Evolutionary conservation across 2,888 invertebrate species (phyloP).

Genomic region (Mythimna pallens): DNA sequence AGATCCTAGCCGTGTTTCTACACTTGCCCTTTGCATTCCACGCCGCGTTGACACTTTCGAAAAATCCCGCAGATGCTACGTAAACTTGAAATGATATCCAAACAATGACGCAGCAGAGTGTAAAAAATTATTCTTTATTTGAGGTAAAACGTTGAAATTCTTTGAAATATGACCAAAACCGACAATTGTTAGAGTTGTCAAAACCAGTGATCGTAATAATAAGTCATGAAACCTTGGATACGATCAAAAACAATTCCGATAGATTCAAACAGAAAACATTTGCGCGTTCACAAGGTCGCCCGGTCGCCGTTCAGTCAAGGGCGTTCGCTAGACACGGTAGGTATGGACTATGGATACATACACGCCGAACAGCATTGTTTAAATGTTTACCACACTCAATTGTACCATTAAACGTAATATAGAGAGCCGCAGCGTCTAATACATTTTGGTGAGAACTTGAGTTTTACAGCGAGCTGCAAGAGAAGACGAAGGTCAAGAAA

Average conservation of each 20-base stretch:
- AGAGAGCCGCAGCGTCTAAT: conserved; percentile 50
- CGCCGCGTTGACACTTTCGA: too few relatives aligned
- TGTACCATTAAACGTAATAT: conserved; percentile 49
- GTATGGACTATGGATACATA: conserved; percentile 70
- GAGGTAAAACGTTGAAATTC: conserved; percentile 7
- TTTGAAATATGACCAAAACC: conserved; percentile 35
- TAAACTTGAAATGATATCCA: conserved; percentile 6
- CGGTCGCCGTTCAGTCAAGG: conserved; percentile 89
- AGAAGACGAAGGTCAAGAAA: conserved; percentile 80
- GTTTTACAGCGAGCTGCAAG: conserved; percentile 59
- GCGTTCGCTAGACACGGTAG: conserved; percentile 85
- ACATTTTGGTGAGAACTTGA: conserved; percentile 56
- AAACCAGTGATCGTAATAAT: conserved; percentile 57
- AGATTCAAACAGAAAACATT: conserved; percentile 85
- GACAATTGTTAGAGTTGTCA: conserved; percentile 49
- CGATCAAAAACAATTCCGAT: conserved; percentile 80
- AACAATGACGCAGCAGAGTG: conserved; percentile 23
- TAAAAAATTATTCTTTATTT: not conserved
- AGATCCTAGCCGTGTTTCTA: too few relatives aligned
- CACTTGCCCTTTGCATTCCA: too few relatives aligned
- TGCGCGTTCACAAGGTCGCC: conserved; percentile 86
- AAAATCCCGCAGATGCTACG: not conserved
- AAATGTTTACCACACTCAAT: conserved; percentile 74
- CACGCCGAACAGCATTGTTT: conserved; percentile 74
- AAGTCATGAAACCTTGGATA: conserved; percentile 66